Conservation (phyloP, 2,797 vertebrate species). For the Adelosebastes latens region DNA sequence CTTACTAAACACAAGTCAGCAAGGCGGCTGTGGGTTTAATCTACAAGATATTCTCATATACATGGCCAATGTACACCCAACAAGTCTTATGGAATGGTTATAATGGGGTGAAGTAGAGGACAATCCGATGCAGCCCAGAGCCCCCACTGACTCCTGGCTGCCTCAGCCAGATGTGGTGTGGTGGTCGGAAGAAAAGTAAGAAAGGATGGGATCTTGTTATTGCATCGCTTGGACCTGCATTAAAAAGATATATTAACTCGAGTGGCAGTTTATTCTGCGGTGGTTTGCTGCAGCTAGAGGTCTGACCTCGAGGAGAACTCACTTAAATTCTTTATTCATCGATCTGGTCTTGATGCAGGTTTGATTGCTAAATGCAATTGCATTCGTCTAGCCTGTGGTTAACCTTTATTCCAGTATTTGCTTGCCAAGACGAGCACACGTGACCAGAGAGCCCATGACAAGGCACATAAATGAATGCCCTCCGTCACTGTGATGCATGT, state of each 20-base stretch:
- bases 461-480: conserved; percentile 15
- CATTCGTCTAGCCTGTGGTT: not conserved
- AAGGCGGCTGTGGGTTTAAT: conserved; percentile 14
- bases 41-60: conserved; percentile 31
- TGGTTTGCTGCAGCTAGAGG: conserved; percentile 16
- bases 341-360: not conserved
- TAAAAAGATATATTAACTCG: conserved; percentile 29
- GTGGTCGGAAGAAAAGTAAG: conserved; percentile 43
- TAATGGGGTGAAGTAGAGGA: conserved; percentile 47
- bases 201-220: conserved; percentile 25
- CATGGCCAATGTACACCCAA: conserved; percentile 21
- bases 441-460: not conserved
- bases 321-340: not conserved
- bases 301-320: conserved; percentile 27
- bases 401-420: not conserved
- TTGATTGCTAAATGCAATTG: not conserved
- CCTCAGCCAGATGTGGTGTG: conserved; percentile 58
- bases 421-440: conserved; percentile 2
- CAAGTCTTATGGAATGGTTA: conserved; percentile 20
- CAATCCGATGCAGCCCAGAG: conserved; percentile 32
- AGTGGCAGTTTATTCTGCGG: conserved; percentile 33
- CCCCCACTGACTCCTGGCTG: conserved; percentile 51
- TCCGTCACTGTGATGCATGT: conserved; percentile 23
- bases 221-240: conserved; percentile 32
- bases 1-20: conserved; percentile 3